Conservation (phyloP, 2,797 vertebrate genomes). For the Onychomys leucogaster region DNA sequence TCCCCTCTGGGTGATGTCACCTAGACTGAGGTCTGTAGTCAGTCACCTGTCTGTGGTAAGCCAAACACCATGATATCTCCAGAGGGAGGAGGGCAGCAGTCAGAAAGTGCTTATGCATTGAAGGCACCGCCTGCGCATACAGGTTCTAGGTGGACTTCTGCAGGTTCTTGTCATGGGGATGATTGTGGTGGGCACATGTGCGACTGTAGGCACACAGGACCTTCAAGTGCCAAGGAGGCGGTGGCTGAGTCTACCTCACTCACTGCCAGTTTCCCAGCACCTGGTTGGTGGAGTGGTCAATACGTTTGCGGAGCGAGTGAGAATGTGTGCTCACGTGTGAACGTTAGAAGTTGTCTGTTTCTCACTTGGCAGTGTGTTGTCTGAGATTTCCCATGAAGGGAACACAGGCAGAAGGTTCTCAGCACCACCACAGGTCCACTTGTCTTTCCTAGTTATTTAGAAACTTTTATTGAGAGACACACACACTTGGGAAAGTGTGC, state of each 20-base stretch:
- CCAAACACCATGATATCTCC: background rate
- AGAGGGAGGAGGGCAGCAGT: no score
- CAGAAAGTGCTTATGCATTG: accelerated
- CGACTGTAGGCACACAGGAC: background rate
- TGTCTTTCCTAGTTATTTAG: slow-evolving; percentile 39
- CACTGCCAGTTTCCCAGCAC: background rate
- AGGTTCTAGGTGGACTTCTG: accelerated
- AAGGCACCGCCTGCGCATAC: accelerated
- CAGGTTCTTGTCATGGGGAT: accelerated
- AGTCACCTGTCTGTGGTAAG: background rate
- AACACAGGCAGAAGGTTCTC: slow-evolving; percentile 53
- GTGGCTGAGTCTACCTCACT: background rate
- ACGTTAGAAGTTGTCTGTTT: slow-evolving; percentile 63
- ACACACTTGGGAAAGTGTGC: background rate
- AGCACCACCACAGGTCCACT: background rate
- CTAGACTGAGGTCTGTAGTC: background rate
- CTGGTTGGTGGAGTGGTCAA: background rate
- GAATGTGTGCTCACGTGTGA: slow-evolving; percentile 58
- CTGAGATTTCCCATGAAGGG: slow-evolving; percentile 66
- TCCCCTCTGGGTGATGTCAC: background rate
- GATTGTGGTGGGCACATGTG: background rate
- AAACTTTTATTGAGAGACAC: background rate
- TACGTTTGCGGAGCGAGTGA: slow-evolving; percentile 51
- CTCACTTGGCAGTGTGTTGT: slow-evolving; percentile 69
- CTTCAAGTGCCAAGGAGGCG: accelerated